Base-by-base conservation (phyloP, 2,888 invertebrate species). In the Clanis bilineata region DNA sequence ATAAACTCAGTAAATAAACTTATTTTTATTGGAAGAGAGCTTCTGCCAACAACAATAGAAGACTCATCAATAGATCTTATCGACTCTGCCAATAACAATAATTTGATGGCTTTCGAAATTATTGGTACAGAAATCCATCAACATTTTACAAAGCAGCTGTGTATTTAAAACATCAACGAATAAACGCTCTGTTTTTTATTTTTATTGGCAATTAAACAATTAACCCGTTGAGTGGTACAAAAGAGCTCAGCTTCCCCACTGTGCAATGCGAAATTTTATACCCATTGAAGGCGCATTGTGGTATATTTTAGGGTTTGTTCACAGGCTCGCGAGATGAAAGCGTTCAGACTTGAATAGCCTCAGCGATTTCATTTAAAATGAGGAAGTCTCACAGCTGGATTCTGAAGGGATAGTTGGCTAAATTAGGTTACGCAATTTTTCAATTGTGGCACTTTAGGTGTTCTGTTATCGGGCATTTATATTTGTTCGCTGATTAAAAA, bases 131-230 rank as follows among this genome's bases (percentile, higher is more conserved):
- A 43, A 41, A 57, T 25, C 43, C 43, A 28, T 43, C 43, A 10
- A 21, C n/a, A 2, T 43, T 23, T 45, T 44, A 45, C 38, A 59
- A 55, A 59, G 77, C 83, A 83, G 82, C 82, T 83, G 83, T 75
- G 68, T 66, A 65, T 63, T 69, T 68, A 64, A 68, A 71, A 70
- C 68, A 68, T 60, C 59, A 41, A 63, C 74, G 73, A 74, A 79
- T 71, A 74, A 81, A 77, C 79, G 82, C 73, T 77, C 72, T 80
- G 79, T 84, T 90, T 77, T 88, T 90, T 85, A 83, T 86, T 92
- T 87, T 92, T 90, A 91, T 90, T 90, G 85, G 82, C 86, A 86
- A 92, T 92, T 90, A 91, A 86, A 91, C 91, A 92, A 91, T 91
- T 91, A 90, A 86, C 83, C 88, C 85, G 82, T 86, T 83, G 83